Conservation (phyloP, 2,797 vertebrate species). For the Falco naumanni region DNA sequence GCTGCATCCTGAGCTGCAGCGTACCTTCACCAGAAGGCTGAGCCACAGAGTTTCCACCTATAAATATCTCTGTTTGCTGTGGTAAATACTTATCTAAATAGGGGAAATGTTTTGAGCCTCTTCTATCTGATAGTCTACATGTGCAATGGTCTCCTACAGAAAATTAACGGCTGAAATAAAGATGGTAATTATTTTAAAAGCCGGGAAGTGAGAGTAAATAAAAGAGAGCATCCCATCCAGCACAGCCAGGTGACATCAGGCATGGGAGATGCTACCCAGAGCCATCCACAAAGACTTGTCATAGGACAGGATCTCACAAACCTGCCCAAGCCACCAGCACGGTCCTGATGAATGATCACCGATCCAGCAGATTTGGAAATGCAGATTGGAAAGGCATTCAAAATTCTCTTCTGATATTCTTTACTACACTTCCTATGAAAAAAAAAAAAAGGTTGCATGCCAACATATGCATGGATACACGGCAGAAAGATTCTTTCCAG, state of each 20-base stretch:
- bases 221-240: background rate
- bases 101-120: background rate
- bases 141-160: background rate
- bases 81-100: background rate
- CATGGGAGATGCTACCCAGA: background rate
- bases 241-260: background rate
- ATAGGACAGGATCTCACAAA: background rate
- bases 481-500: background rate
- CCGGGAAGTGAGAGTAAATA: background rate
- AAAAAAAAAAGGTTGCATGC: background rate
- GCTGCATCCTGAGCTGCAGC: background rate
- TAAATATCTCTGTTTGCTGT: background rate
- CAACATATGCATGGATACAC: background rate
- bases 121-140: background rate
- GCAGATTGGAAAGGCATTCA: background rate
- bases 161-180: background rate
- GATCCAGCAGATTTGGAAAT: background rate
- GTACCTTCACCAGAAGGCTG: rapidly evolving
- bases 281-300: background rate
- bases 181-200: background rate
- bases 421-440: background rate
- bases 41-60: background rate
- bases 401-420: background rate
- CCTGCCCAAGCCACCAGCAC: no score
- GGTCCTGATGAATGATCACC: background rate